Base-by-base conservation (phyloP, 1,140 invertebrate genomes). In the Hirudo medicinalis region DNA sequence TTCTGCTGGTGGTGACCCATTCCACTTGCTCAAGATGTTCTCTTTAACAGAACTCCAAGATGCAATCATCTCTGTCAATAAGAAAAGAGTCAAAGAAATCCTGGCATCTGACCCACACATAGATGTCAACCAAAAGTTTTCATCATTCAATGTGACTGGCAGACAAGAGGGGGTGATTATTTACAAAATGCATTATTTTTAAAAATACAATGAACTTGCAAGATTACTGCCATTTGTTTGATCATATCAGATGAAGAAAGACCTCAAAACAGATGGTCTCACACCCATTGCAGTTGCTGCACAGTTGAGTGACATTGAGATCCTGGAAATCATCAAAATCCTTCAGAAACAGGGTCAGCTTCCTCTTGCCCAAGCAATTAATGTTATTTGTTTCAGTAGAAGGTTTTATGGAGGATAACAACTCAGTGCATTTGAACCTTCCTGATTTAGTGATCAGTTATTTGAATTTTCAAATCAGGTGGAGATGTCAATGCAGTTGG, bases 1-100 rank as follows among this genome's bases (percentile, higher is more conserved):
- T 17, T 72, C 60, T 19, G 57, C 70, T 20, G 70, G 70, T 36
- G 73, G 70, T 15, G 73, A 74, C 40, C 20, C 60, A 27, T 36
- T 63, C 54, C 73, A 74, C 40, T 69, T 74, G 32, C 40, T 74
- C 60, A 74, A 74, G 67, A 74, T 74, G 70, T 74, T 74, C 25
- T 57, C 70, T n/a, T 54, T 69, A n/a, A 73, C 73, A n/a, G 73
- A 71, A 54, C 67, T 74, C 9, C 68, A 74, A 53, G 73, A 74
- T 29, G 66, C 67, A 0, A 32, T 74, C 6, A 49, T 68, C 3
- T 55, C n/a, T 5, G 43, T 70, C 17, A 53, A 70, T n/a, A 70
- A 70, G 43, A 70, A 70, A 25, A 36, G 53, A 53, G 69, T 70
- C 4, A 70, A 70, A 49, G 73, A 74, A 40, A 22, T 71, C 40